Conservation (phyloP, 2,113 vertebrate species). For the Chionis minor region DNA sequence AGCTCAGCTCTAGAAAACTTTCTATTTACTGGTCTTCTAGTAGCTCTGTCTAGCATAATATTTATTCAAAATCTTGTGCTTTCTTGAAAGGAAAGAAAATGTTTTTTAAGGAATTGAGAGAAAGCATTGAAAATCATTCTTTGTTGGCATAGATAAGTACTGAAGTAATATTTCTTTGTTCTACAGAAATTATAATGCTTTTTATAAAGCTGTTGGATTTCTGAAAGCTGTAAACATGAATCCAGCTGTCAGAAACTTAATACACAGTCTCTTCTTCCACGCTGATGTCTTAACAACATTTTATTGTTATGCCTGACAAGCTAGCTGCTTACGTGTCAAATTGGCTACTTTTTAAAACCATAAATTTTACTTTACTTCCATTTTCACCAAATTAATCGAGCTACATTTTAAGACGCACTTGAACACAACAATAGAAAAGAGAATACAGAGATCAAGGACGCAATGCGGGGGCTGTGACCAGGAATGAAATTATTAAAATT, state of each 20-base stretch:
- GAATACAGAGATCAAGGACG: background rate
- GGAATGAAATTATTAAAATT: background rate
- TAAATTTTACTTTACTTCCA: background rate
- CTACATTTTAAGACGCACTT: conserved; percentile 3
- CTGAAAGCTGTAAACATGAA: conserved; percentile 37
- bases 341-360: background rate
- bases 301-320: conserved; percentile 37
- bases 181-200: conserved; percentile 16
- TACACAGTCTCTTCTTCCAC: background rate
- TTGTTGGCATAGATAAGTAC: background rate
- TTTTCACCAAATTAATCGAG: conserved; percentile 12
- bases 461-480: background rate
- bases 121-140: conserved; percentile 14
- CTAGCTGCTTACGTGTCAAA: conserved; percentile 6
- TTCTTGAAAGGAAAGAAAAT: background rate
- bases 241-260: conserved; percentile 40
- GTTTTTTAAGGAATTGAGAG: background rate
- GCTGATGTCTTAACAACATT: background rate
- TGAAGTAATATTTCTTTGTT: conserved; percentile 28
- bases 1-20: background rate
- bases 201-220: conserved; percentile 28
- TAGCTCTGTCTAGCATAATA: background rate
- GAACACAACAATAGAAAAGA: background rate
- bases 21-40: background rate
- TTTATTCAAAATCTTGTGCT: background rate